These are phyloP conservation scores for Melanitta fusca DNA, from an alignment of 2,797 vertebrate species.

Conservation along the genomic window DNA sequence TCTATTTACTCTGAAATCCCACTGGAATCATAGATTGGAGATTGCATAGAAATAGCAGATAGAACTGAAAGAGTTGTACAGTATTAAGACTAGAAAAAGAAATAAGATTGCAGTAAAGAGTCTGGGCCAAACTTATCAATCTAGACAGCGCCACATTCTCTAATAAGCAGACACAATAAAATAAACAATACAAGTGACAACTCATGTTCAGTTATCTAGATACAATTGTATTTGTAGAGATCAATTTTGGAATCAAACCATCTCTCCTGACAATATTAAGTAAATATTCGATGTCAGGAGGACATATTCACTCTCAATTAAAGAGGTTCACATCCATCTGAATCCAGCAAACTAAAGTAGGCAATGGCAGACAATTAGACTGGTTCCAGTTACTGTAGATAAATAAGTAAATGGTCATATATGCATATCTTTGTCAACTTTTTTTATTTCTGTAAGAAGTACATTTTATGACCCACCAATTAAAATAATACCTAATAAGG, in stretches of 20 bases:
- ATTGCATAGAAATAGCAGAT: neutral
- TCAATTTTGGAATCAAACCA: neutral
- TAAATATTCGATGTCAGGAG: neutral
- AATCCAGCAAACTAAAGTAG: neutral
- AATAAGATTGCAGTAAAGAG: neutral
- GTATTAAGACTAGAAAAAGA: neutral
- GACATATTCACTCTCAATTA: neutral
- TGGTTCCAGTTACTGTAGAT: neutral
- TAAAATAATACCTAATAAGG: neutral
- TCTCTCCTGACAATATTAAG: neutral
- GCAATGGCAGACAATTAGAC: neutral
- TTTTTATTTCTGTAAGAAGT: neutral
- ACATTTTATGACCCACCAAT: neutral
- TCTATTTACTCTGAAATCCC: neutral
- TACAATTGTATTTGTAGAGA: neutral
- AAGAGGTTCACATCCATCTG: neutral
- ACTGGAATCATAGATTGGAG: neutral
- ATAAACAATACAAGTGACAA: neutral
- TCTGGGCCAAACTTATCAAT: neutral
- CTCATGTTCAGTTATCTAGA: neutral
- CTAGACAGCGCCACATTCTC: neutral
- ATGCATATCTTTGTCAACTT: neutral
- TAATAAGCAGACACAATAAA: neutral
- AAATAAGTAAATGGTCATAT: neutral
- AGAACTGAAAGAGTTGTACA: neutral